phyloP scores from a whole-genome alignment of 2,888 invertebrate species.

The Sinelater perroti region DNA sequence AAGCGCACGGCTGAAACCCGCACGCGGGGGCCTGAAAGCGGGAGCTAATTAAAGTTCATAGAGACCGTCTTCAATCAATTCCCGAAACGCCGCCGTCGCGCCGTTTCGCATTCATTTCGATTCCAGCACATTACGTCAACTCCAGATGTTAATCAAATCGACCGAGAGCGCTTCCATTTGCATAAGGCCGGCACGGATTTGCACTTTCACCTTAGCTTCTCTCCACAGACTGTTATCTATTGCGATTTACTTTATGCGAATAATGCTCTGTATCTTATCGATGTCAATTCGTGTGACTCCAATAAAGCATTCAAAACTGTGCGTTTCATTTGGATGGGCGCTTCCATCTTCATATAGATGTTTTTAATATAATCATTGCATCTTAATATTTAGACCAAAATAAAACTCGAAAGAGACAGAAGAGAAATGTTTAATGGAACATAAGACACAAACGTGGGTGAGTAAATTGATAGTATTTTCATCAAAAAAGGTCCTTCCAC shows the following conservation, averaged over 20 bases:
- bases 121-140: not conserved
- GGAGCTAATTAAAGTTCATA: not conserved
- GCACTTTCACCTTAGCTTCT: conserved; percentile 12
- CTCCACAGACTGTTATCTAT: conserved; percentile 11
- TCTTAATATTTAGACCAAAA: too few species aligned
- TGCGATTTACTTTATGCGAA: conserved; percentile 22
- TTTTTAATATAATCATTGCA: too few species aligned
- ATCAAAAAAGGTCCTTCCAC: too few species aligned
- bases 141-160: conserved; percentile 10
- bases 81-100: not conserved
- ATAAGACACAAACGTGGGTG: too few species aligned
- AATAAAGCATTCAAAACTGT: too few species aligned
- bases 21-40: not conserved
- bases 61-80: not conserved
- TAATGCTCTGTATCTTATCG: conserved; percentile 24
- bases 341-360: too few species aligned
- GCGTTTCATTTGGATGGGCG: too few species aligned
- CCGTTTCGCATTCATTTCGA: conserved; percentile 1
- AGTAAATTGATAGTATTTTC: too few species aligned
- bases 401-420: too few species aligned
- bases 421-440: too few species aligned
- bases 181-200: not conserved
- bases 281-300: conserved; percentile 33
- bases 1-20: not conserved
- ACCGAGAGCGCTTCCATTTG: conserved; percentile 4